A percentile compares a stretch with the other conserved stretches of the same genome.
phyloP scores from a whole-genome alignment of 2,888 invertebrate genomes.

The Heliconius ismenius region DNA sequence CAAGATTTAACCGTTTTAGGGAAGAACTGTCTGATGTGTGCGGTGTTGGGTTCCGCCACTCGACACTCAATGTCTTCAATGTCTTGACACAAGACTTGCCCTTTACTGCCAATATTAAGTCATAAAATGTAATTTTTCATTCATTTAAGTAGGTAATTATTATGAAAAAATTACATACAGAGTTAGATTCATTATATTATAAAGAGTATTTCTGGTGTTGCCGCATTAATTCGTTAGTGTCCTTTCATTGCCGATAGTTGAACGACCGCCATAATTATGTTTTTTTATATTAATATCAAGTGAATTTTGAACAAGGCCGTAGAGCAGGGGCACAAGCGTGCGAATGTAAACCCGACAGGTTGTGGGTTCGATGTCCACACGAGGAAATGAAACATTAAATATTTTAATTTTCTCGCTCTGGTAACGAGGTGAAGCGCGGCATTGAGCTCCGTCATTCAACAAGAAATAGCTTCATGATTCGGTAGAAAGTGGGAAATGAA shows the following conservation, averaged over 20 bases:
- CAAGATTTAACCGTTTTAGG: neutral
- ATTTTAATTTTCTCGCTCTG: no score
- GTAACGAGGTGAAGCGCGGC: no score
- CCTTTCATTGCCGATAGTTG: constrained; percentile 37
- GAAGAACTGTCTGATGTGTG: neutral
- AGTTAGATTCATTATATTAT: constrained; percentile 33
- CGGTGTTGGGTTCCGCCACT: neutral
- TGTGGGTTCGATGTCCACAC: no score
- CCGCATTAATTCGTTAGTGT: constrained; percentile 41
- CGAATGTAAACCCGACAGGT: no score
- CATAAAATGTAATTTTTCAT: neutral
- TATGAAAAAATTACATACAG: neutral
- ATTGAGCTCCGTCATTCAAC: neutral
- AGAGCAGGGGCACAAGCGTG: no score
- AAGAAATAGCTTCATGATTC: neutral
- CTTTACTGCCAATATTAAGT: no score
- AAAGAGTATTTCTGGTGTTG: constrained; percentile 31
- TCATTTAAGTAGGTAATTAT: neutral
- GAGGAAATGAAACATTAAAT: no score
- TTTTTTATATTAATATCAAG: constrained; percentile 9
- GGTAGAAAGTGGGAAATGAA: no score
- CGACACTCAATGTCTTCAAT: neutral
- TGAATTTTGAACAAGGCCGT: neutral
- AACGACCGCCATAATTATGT: constrained; percentile 21
- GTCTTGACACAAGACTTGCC: neutral